Percentiles rank a stretch among this genome's conserved stretches.
Evolutionary conservation across 1,140 invertebrate species (phyloP).

Genomic region (Anoplolepis gracilipes): DNA sequence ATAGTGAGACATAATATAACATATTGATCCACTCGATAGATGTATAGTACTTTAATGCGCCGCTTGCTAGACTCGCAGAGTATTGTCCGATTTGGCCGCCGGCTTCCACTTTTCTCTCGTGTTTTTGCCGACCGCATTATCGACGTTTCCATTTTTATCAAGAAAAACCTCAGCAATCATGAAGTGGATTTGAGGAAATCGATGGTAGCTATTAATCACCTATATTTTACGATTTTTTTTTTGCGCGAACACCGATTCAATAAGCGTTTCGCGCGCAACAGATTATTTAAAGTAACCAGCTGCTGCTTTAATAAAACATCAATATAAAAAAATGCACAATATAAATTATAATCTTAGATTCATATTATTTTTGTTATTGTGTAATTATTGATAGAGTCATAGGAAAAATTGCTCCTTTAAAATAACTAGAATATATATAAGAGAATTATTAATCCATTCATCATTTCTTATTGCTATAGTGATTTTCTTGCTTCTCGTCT

Average conservation of each 20-base stretch:
- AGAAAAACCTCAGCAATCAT: neutral
- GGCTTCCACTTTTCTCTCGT: neutral
- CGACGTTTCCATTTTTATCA: slow-evolving; percentile 49
- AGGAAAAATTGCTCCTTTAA: neutral
- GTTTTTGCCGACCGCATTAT: slow-evolving; percentile 30
- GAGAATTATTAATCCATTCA: neutral
- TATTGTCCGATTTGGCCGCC: neutral
- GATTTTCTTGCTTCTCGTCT: neutral
- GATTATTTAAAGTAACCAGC: neutral
- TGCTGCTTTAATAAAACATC: slow-evolving; percentile 2
- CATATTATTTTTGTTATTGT: neutral
- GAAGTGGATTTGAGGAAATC: neutral
- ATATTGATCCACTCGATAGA: neutral
- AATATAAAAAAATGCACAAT: neutral
- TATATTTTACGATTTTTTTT: slow-evolving; percentile 13
- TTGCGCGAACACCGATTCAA: slow-evolving; percentile 10
- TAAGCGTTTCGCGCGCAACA: slow-evolving; percentile 5
- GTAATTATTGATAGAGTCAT: neutral
- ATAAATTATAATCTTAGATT: neutral
- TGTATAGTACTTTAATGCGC: neutral
- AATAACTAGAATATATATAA: neutral
- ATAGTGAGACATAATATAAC: neutral
- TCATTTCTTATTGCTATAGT: neutral
- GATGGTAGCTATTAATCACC: slow-evolving; percentile 11
- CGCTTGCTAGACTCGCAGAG: neutral